Evolutionary conservation across 2,797 vertebrate species (phyloP), one percentile per base, ranked within the genome.

Genomic region (Melanitta fusca): DNA sequence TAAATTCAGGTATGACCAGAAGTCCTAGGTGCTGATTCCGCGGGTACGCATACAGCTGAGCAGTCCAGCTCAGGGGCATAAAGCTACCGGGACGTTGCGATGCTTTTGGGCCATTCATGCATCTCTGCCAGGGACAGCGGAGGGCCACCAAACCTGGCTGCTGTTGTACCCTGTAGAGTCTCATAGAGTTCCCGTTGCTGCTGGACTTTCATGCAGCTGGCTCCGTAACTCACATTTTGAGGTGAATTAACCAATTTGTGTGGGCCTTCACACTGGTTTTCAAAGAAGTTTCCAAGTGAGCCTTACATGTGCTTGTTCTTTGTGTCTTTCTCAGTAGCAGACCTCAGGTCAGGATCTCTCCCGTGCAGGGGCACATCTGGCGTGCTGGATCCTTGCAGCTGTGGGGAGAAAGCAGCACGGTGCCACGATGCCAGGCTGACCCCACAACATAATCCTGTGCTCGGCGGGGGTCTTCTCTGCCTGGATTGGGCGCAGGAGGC

Each of bases 401-500:
- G 27, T 49, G 27, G 34, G 14, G 14, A 73, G 21, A 27, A 73
- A 41, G 34, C 20, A 41, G 54, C 30, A 30, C 3, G 1, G 10
- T 80, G 47, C 54, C 75, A 11, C 0, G 1, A 17, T 45, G 39
- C 38, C 53, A 49, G 47, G 47, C 47, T 24, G 47, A 8, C 1
- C 13, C 38, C 14, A 43, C 8, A 10, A 30, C 56, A 28, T 11
- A 61, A 51, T 30, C 12, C 22, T 28, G 25, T 65, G 19, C 15
- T 75, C 36, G 13, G 14, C 20, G 28, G 45, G 41, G 6, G 16
- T 30, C 39, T 56, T 34, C 17, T 45, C 12, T 79, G 39, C 58
- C 25, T 8, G 10, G 21, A 18, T 1, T 1, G 21, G 17, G 7
- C 20, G 18, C 27, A 53, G 34, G 27, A 34, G 0, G 20, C 43